Evolutionary conservation across 2,113 vertebrate species (phyloP).

Genomic region (Corynorhinus townsendii): DNA sequence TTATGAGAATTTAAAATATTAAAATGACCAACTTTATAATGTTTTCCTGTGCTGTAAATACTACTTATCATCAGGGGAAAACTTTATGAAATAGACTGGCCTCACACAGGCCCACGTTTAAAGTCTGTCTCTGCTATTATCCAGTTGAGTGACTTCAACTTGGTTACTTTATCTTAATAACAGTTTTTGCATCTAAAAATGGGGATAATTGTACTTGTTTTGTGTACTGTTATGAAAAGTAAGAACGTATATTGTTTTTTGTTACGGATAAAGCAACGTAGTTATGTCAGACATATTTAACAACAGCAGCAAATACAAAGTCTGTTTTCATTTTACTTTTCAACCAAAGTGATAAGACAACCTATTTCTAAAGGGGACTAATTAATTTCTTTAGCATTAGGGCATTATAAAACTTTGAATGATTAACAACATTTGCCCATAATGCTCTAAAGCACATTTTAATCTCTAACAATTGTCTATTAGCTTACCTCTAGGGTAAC

Average conservation of each 20-base stretch:
- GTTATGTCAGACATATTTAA: neutral
- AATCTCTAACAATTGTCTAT: neutral
- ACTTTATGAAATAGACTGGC: neutral
- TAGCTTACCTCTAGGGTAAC: neutral
- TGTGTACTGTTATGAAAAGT: neutral
- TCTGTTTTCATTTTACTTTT: neutral
- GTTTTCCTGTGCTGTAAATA: neutral
- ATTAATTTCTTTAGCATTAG: neutral
- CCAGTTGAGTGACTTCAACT: neutral
- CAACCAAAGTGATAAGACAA: neutral
- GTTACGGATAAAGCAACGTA: neutral
- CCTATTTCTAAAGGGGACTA: neutral
- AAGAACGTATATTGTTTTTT: neutral
- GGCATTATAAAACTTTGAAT: neutral
- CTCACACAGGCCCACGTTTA: neutral
- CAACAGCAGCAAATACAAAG: neutral
- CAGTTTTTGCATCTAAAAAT: neutral
- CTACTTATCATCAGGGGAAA: neutral
- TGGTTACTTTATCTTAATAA: neutral
- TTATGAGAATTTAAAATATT: constrained; percentile 1
- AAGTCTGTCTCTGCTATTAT: neutral
- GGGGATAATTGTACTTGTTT: neutral
- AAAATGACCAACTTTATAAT: neutral
- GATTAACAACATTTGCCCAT: neutral
- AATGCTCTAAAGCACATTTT: neutral